Base-by-base conservation (phyloP, 1,140 invertebrate species). In the Calephelis virginiensis region DNA sequence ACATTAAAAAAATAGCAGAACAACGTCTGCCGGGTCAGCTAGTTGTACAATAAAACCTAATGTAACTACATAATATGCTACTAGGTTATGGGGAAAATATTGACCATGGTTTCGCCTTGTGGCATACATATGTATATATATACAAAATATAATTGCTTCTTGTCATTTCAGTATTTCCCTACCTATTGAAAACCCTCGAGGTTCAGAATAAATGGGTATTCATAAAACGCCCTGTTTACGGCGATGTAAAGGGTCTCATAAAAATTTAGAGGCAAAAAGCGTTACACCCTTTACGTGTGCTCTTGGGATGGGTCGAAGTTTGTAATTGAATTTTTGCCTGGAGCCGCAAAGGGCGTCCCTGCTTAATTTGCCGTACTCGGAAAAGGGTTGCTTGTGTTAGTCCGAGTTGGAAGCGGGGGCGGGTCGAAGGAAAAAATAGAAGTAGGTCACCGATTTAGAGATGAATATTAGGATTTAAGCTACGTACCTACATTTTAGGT, bases 311-410 rank as follows among this genome's bases (percentile, higher is more conserved):
- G 82, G 71, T 69, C 80, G 78, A 89, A 90, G 82, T 90, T 90
- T 81, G 86, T 90, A 90, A 90, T 89, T 90, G 87, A 90, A 90
- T 90, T 90, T 88, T 90, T 87, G 86, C 87, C 86, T 84, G 76
- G 75, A 86, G 87, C 87, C 87, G 83, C 85, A 89, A 88, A 90
- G 85, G 87, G 86, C 82, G 78, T 78, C 79, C 82, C 80, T 89
- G 88, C 88, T 85, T 89, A 89, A 90, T 89, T 89, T 87, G 87
- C 82, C 82, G 80, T 77, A 81, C 77, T 81, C 84, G 64, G 76
- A 80, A 85, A 89, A 89, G 86, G 86, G 86, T 88, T 86, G 67
- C 69, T 66, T 66, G 17, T 64, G 56, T 59, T 70, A 74, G 75
- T 69, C 7, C 65, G 78, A 78, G 72, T 50, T 59, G 59, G 6